Evolutionary conservation across 2,113 vertebrate species (phyloP), one percentile per base, ranked within the genome.

Genomic region (Dolichallabes microphthalmus): DNA sequence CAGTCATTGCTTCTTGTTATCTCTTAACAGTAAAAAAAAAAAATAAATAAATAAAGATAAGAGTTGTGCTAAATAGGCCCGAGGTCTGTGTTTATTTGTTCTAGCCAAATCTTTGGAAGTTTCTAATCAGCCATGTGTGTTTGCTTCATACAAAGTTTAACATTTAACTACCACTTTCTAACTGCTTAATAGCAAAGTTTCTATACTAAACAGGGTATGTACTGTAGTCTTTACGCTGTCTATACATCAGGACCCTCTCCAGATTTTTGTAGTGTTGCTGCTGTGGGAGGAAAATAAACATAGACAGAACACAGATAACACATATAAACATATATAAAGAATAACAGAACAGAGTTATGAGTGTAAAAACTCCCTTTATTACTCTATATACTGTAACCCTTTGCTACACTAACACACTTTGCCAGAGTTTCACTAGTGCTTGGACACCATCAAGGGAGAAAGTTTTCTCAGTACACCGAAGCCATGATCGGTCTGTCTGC

Each of bases 1-100:
- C 87, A 87, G 87, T 86, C 82, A 88, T 85, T 85, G 89, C 86
- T 35, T 25, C 32, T 78, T n/a, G n/a, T 68, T 74, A 80, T 87
- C 76, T 74, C 27, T 75, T 32, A 84, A 55, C 55, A 32, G 53
- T 22, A 85, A 60, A 25, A 45, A 45, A 45, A 45, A 45, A 39
- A 45, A 39, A 39, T 6, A 6, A 39, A 39, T 6, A 39, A 39
- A 39, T 6, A 15, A 35, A 55, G 39, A 73, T 32, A 25, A 74
- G 20, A 53, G 25, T 53, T 50, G 0, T 50, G 20, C 22, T 76
- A 27, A 53, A 53, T n/a, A 76, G 50, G 14, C 25, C 10, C 10
- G 73, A 27, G 14, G 79, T 91, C 87, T 89, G 89, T 22, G 25
- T 86, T 52, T 66, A 61, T 75, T 63, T 80, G 45, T 66, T 83